Conservation (phyloP, 2,113 vertebrate genomes). For the Cryptomyrus ogoouensis region DNA sequence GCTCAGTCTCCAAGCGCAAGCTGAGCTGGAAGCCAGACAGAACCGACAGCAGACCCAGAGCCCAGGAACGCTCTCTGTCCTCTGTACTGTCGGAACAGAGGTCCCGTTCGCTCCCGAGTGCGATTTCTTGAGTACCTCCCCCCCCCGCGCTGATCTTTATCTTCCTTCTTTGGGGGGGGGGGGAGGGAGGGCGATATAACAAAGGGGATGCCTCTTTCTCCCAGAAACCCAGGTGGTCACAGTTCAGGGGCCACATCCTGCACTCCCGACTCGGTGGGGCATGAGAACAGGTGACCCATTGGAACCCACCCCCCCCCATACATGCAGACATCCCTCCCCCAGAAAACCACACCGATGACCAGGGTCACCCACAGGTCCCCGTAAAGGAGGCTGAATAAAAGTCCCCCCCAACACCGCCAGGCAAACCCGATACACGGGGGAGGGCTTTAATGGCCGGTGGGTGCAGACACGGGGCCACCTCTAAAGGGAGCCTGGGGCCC, state of each 20-base stretch:
- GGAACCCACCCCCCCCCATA: background rate
- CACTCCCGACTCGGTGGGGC: background rate
- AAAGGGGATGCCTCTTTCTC: background rate
- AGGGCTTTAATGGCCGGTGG: background rate
- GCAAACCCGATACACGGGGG: background rate
- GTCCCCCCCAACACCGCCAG: background rate
- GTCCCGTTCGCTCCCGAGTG: background rate
- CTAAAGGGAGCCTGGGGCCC: background rate
- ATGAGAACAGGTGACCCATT: constrained; percentile 16
- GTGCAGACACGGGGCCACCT: background rate
- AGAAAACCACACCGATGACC: constrained; percentile 6
- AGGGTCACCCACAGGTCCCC: background rate
- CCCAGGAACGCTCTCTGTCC: background rate
- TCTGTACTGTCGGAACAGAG: background rate
- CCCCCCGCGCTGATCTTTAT: background rate
- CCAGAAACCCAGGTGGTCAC: background rate
- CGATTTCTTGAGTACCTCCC: background rate
- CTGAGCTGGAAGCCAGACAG: background rate
- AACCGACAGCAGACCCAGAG: background rate
- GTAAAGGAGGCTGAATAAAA: background rate
- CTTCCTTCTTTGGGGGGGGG: background rate
- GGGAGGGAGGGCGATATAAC: background rate
- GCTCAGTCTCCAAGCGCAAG: background rate
- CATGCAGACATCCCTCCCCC: background rate
- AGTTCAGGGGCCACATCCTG: background rate